Conservation (phyloP, 2,113 vertebrate genomes). For the Vanacampus margaritifer region DNA sequence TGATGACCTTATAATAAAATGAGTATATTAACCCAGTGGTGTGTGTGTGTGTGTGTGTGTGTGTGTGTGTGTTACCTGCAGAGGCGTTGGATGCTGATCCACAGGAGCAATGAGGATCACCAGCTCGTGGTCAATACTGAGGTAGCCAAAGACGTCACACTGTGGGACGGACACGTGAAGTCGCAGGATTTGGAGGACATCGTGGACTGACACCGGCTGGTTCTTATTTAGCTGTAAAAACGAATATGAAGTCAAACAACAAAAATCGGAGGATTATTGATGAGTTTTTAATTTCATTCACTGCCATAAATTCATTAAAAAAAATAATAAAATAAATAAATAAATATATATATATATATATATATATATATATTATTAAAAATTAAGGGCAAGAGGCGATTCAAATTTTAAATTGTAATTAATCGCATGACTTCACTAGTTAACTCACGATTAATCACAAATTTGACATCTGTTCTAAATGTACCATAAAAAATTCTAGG, state of each 20-base stretch:
- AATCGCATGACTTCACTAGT: no score
- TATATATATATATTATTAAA: no score
- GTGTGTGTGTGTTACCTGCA: conserved; percentile 95
- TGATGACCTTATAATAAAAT: not conserved
- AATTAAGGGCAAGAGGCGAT: no score
- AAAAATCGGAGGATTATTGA: no score
- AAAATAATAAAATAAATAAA: no score
- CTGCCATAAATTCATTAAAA: no score
- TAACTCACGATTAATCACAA: no score
- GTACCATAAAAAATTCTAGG: no score
- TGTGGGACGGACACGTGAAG: conserved; percentile 92
- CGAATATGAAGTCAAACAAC: not conserved
- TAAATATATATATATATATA: no score
- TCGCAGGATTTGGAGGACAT: conserved; percentile 86
- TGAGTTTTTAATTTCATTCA: no score
- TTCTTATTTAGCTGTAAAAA: conserved; percentile 80
- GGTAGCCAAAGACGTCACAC: conserved; percentile 94
- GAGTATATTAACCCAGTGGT: not conserved
- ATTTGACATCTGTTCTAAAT: no score
- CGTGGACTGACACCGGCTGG: conserved; percentile 84
- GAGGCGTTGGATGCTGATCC: conserved; percentile 85
- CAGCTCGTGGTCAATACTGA: conserved; percentile 91
- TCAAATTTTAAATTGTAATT: no score
- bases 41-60: not conserved
- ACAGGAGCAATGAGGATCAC: conserved; percentile 90